Percentiles rank a stretch among this genome's conserved stretches.
These are phyloP conservation scores for Drosophila busckii DNA, from an alignment of 1,140 invertebrate genomes.

Conservation along the genomic window DNA sequence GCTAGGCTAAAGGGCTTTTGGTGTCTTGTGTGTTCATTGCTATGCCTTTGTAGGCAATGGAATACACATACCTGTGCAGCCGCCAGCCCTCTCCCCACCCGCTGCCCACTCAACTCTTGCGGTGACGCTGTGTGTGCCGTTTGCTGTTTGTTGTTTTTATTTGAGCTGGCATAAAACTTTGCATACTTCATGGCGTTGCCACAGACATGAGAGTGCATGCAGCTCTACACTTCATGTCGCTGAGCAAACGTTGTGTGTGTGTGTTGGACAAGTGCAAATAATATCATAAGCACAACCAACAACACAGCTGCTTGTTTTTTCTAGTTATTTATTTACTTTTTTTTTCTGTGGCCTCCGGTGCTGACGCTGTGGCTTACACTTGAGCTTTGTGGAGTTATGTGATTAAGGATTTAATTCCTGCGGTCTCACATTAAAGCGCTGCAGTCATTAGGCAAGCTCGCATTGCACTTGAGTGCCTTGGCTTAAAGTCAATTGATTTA, in stretches of 20 bases:
- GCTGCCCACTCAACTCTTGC: neutral
- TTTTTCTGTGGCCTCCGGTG: conserved; percentile 20
- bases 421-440: neutral
- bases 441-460: conserved; percentile 19
- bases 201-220: neutral
- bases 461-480: conserved; percentile 24
- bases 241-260: conserved; percentile 19
- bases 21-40: too few relatives aligned
- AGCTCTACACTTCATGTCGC: neutral
- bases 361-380: conserved; percentile 18
- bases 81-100: neutral
- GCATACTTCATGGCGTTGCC: conserved; percentile 64
- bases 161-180: conserved; percentile 70
- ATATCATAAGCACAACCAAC: conserved; percentile 61
- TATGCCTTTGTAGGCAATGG: conserved; percentile 46
- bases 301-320: conserved; percentile 31
- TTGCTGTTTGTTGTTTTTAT: conserved; percentile 64
- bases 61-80: conserved; percentile 43
- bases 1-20: too few relatives aligned
- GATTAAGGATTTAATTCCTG: conserved; percentile 68
- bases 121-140: conserved; percentile 30
- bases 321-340: conserved; percentile 27
- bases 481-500: conserved; percentile 39
- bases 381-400: conserved; percentile 57
- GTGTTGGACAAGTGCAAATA: conserved; percentile 64